Conservation (phyloP, 2,113 vertebrate genomes). For the Caranx melampygus region DNA sequence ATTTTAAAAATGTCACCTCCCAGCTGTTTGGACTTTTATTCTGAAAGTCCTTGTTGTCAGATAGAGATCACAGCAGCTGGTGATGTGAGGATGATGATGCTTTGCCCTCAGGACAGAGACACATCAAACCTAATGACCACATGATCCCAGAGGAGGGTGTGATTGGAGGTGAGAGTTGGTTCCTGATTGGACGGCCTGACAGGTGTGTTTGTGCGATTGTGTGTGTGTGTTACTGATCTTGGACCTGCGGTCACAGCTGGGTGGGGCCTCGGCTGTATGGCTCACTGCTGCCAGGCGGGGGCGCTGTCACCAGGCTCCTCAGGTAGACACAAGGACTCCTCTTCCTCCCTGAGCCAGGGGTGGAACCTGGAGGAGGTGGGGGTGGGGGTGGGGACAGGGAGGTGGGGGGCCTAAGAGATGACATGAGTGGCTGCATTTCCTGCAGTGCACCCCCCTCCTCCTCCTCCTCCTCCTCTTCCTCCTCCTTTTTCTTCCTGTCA, state of each 20-base stretch:
- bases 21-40: neutral
- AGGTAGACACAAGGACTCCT: constrained; percentile 86
- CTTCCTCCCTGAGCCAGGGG: constrained; percentile 72
- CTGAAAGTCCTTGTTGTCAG: neutral
- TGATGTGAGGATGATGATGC: neutral
- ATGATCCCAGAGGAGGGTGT: no score
- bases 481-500: constrained; percentile 80
- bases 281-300: constrained; percentile 67
- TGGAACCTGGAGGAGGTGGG: constrained; percentile 63
- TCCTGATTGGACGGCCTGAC: no score
- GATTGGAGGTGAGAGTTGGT: no score
- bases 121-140: no score
- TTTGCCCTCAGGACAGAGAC: no score
- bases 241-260: constrained; percentile 72
- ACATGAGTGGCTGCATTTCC: constrained; percentile 92
- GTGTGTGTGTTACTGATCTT: neutral
- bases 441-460: constrained; percentile 67
- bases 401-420: constrained; percentile 74
- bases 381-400: constrained; percentile 74
- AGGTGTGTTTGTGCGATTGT: no score
- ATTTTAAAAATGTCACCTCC: no score
- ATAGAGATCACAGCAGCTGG: neutral
- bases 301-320: constrained; percentile 80
- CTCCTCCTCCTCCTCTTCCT: constrained; percentile 77
- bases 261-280: constrained; percentile 78